A percentile compares a stretch with the other conserved stretches of the same genome.
These are phyloP conservation scores for Lordiphosa mommai DNA, from an alignment of 1,140 invertebrate genomes.

Conservation along the genomic window DNA sequence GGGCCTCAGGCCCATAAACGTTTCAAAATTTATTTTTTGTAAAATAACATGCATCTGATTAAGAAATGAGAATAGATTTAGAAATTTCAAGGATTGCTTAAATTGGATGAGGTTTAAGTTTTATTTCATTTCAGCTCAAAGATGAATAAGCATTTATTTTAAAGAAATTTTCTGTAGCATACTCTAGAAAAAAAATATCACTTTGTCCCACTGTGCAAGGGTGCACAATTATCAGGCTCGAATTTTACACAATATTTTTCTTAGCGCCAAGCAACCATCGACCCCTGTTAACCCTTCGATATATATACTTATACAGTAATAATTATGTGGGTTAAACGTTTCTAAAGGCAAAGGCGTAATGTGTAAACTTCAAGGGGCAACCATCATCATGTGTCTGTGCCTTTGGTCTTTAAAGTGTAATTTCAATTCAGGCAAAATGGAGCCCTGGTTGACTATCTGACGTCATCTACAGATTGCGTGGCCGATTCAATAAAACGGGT, in stretches of 20 bases:
- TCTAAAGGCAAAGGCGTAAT: conserved; percentile 41
- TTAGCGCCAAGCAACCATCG: conserved; percentile 16
- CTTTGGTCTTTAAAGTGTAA: conserved; percentile 52
- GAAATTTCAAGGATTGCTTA: too few relatives aligned
- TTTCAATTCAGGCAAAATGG: conserved; percentile 28
- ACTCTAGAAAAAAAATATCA: too few relatives aligned
- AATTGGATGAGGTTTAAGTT: too few relatives aligned
- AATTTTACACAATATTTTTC: conserved; percentile 60
- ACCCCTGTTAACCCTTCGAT: conserved; percentile 35
- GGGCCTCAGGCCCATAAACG: too few relatives aligned
- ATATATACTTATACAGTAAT: conserved; percentile 41
- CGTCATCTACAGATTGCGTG: conserved; percentile 73
- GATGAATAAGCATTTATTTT: too few relatives aligned
- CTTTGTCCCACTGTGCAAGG: too few relatives aligned
- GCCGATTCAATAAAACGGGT: conserved; percentile 65
- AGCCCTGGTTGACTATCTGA: conserved; percentile 46
- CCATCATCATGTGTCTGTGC: conserved; percentile 13
- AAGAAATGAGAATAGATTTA: too few relatives aligned
- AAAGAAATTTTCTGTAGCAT: too few relatives aligned
- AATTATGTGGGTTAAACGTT: conserved; percentile 72
- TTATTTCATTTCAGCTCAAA: too few relatives aligned
- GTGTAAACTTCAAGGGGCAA: conserved; percentile 36
- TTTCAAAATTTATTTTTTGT: too few relatives aligned
- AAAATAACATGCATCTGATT: too few relatives aligned
- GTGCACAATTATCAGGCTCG: conserved; percentile 53